Evolutionary conservation across 2,888 invertebrate species (phyloP).

Genomic region (Tubiluchus corallicola): DNA sequence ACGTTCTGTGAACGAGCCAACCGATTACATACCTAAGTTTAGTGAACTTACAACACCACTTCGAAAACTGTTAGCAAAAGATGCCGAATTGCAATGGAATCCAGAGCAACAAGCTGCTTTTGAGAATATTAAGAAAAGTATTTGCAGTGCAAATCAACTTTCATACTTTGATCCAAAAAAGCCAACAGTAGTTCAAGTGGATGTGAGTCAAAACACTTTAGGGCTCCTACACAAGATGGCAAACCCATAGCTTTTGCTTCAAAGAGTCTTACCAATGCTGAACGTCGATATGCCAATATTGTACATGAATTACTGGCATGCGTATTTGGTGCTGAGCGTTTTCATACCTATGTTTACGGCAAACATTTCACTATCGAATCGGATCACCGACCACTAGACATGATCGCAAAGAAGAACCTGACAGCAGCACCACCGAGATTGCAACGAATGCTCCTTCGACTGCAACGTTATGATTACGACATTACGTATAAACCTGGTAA

Average conservation of each 20-base stretch:
- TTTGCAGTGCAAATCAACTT: too few species aligned
- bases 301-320: slow-evolving; percentile 15
- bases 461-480: slow-evolving; percentile 12
- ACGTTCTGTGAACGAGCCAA: too few species aligned
- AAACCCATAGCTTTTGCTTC: slow-evolving; percentile 16
- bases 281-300: slow-evolving; percentile 16
- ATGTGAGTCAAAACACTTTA: too few species aligned
- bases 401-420: slow-evolving; percentile 9
- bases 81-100: too few species aligned
- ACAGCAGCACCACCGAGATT: slow-evolving; percentile 12
- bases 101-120: too few species aligned
- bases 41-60: too few species aligned
- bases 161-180: too few species aligned
- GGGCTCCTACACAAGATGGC: slow-evolving; percentile 14
- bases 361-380: slow-evolving; percentile 13
- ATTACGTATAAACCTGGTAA: slow-evolving; percentile 12
- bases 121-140: too few species aligned
- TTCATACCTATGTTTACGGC: slow-evolving; percentile 15
- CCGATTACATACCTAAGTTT: too few species aligned
- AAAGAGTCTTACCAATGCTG: slow-evolving; percentile 15
- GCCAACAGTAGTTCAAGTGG: too few species aligned
- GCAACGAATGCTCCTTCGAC: slow-evolving; percentile 12
- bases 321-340: slow-evolving; percentile 14
- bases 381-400: slow-evolving; percentile 16
- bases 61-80: too few species aligned